Evolutionary conservation across 2,888 invertebrate genomes (phyloP).

Genomic region (Eupithecia vulgata): DNA sequence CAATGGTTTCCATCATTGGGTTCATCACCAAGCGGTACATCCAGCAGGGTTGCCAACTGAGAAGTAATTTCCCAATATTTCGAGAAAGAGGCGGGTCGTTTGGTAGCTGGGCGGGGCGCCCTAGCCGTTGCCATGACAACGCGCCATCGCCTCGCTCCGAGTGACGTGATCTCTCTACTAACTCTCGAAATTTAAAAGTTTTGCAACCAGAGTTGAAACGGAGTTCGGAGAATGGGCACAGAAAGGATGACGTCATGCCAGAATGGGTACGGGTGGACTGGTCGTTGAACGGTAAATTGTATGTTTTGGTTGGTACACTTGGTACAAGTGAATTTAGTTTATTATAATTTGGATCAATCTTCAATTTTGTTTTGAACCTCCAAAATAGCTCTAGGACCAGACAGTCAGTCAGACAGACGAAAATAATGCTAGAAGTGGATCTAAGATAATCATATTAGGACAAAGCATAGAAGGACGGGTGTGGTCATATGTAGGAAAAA

Average conservation of each 20-base stretch:
- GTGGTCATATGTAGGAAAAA: background rate
- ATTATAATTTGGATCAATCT: background rate
- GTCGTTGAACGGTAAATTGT: conserved; percentile 23
- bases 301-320: background rate
- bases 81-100: conserved; percentile 58
- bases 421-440: background rate
- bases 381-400: background rate
- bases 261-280: conserved; percentile 13
- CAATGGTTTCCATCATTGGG: background rate
- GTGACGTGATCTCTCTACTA: conserved; percentile 39
- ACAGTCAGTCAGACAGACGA: background rate
- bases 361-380: background rate
- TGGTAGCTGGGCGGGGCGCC: conserved; percentile 70
- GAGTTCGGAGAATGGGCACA: conserved; percentile 5
- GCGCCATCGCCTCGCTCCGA: conserved; percentile 60
- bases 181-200: conserved; percentile 35
- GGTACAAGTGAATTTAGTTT: background rate
- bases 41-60: conserved; percentile 62
- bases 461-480: conserved; percentile 5
- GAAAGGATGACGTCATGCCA: conserved; percentile 27
- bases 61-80: conserved; percentile 66
- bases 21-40: conserved; percentile 47
- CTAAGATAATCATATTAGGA: background rate
- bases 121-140: conserved; percentile 75
- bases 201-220: conserved; percentile 23